Conservation (phyloP, 2,113 vertebrate genomes). For the Zapornia atra region DNA sequence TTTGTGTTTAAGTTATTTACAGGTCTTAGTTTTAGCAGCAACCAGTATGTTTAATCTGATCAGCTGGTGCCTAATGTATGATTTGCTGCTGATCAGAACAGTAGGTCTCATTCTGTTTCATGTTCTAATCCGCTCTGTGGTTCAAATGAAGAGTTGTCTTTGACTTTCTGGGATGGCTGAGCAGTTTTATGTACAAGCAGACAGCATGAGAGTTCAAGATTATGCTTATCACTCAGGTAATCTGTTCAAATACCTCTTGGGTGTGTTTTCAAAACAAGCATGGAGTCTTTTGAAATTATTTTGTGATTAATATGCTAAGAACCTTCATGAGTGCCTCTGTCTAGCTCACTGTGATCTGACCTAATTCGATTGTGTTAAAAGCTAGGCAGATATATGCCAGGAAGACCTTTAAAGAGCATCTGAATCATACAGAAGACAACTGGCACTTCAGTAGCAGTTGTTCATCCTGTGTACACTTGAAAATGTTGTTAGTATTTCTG, state of each 20-base stretch:
- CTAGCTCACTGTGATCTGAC: neutral
- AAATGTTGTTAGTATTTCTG: neutral
- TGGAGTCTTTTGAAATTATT: neutral
- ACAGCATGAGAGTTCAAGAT: neutral
- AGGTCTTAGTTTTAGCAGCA: neutral
- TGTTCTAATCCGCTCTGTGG: neutral
- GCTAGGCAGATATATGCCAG: neutral
- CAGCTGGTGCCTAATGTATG: neutral
- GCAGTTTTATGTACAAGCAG: neutral
- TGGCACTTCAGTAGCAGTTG: accelerated
- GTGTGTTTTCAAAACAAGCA: neutral
- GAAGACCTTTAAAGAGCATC: neutral
- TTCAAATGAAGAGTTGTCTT: neutral
- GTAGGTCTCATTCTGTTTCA: neutral
- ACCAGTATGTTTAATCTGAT: neutral
- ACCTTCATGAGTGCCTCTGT: neutral
- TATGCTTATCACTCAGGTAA: neutral
- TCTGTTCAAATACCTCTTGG: neutral
- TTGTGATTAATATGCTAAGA: neutral
- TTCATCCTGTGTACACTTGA: neutral
- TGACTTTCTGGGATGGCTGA: neutral
- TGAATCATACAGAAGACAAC: neutral
- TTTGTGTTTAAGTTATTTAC: neutral
- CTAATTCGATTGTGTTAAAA: neutral
- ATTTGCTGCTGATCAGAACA: neutral